Evolutionary conservation across 2,113 vertebrate genomes (phyloP), one percentile per base, ranked within the genome.

Genomic region (Clarias magur): DNA sequence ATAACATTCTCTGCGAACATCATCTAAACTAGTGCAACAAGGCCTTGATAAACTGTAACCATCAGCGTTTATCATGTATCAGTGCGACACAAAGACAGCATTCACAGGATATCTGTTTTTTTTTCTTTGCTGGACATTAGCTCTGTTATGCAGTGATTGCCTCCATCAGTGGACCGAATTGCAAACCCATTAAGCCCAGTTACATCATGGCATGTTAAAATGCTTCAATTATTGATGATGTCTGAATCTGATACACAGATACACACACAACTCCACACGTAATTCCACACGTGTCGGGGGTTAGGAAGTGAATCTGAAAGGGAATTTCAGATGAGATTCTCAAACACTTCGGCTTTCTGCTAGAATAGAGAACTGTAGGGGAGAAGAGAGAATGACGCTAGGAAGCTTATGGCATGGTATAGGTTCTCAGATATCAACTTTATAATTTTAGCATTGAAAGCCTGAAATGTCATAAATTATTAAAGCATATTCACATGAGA

Each of bases 121-220:
- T 57, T 82, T 59, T 9, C 19, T 57, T 67, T 78, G n/a, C 78
- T 16, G 60, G 70, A 82, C 86, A 67, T 67, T 80, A 70, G 68
- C 82, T 87, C 70, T 79, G 63, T 90, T 87, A 85, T 85, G 75
- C 72, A 79, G 86, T 76, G 73, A 21, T 68, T 68, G 13, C 30
- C 8, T 3, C 17, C 38, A 30, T 38, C 68, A 19, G 17, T 73
- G 60, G 56, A 88, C 89, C 12, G 80, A 38, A 88, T 72, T 48
- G 38, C 88, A 80, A 85, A 88, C 78, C 90, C 84, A 54, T 80
- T 87, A 86, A 42, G 76, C 82, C 63, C 67, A 89, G 34, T 79
- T 76, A 57, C 42, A 53, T 38, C 38, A 83, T 78, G 10, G 3
- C 30, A 30, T 48, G 82, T 76, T 83, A 80, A 60, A 48, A 38